These are phyloP conservation scores for Hydrozoanthus gracilis DNA, from an alignment of 92 coral and sea anemone genomes.

Conservation along the genomic window DNA sequence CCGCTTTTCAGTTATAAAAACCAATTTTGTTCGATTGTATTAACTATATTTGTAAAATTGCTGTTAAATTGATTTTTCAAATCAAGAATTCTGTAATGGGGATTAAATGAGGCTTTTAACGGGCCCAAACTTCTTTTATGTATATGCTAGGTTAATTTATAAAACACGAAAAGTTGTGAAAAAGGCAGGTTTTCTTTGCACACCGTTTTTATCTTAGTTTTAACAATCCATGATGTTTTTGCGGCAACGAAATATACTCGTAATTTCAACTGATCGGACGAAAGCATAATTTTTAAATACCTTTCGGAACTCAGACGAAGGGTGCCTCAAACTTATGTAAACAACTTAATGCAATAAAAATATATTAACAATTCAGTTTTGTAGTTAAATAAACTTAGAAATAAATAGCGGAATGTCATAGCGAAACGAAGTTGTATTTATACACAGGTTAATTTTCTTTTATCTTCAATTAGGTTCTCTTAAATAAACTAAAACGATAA, in stretches of 20 bases:
- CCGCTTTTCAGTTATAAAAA: neutral
- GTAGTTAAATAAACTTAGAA: neutral
- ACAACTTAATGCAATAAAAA: slow-evolving; percentile 16
- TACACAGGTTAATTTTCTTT: neutral
- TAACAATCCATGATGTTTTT: neutral
- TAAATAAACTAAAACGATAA: neutral
- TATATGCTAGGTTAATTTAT: neutral
- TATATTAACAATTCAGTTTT: slow-evolving; percentile 9
- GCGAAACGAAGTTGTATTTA: slow-evolving; percentile 16
- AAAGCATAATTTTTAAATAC: slow-evolving; percentile 25
- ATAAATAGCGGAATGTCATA: neutral
- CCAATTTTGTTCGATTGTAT: neutral
- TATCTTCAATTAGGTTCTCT: neutral
- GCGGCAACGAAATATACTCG: neutral
- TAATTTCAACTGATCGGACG: slow-evolving; percentile 19
- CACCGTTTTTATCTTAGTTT: neutral
- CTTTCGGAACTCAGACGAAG: slow-evolving; percentile 20
- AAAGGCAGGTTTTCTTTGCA: neutral
- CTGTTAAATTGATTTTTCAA: neutral
- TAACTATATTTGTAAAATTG: neutral
- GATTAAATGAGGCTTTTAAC: neutral
- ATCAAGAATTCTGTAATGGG: neutral
- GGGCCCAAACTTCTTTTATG: neutral
- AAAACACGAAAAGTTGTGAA: neutral
- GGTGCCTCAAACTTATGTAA: neutral